Evolutionary conservation across 2,797 vertebrate genomes (phyloP).

Genomic region (Pseudocheirus occidentalis): DNA sequence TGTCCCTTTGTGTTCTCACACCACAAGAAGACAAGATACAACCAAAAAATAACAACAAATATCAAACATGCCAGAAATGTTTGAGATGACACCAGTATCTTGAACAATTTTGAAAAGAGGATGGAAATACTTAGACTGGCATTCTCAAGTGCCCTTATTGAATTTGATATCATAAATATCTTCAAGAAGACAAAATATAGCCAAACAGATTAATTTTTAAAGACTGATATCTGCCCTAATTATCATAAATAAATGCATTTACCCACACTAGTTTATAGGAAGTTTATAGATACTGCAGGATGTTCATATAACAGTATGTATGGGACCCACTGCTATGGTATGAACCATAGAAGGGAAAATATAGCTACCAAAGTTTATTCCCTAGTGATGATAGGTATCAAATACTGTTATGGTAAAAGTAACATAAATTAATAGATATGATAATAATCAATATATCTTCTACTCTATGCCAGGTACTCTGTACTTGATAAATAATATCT

Average conservation of each 20-base stretch:
- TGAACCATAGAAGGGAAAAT: not conserved
- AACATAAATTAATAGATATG: not conserved
- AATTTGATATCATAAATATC: not conserved
- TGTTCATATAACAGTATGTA: not conserved
- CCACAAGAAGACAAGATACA: not conserved
- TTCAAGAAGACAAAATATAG: not conserved
- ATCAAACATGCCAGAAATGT: not conserved
- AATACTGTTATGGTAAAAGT: not conserved
- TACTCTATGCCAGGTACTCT: not conserved
- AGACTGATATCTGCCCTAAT: not conserved
- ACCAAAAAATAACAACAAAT: not conserved
- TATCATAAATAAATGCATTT: not conserved
- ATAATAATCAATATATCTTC: not conserved
- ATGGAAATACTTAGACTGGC: not conserved
- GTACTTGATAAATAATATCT: not conserved
- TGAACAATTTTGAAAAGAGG: not conserved
- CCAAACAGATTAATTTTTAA: not conserved
- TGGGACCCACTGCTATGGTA: not conserved
- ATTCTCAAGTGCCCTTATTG: not conserved
- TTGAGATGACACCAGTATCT: not conserved
- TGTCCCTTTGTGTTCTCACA: not conserved
- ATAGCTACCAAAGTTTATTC: not conserved
- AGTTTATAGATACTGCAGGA: not conserved
- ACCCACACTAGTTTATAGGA: not conserved
- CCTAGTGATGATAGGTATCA: not conserved